A percentile compares a stretch with the other conserved stretches of the same genome.
phyloP scores from a whole-genome alignment of 2,113 vertebrate species.

The Tilapia sparmanii region DNA sequence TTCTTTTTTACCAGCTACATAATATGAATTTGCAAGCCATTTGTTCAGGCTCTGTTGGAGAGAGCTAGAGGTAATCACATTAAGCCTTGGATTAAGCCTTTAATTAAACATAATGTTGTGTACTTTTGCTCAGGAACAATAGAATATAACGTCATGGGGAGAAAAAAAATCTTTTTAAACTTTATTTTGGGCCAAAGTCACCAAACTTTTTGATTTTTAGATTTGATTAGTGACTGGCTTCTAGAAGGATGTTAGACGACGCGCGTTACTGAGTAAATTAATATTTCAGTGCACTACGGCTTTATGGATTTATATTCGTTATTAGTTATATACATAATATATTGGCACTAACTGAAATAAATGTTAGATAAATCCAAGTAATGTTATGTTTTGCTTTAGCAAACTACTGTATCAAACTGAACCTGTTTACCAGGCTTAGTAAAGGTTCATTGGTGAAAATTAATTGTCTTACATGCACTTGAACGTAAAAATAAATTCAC shows the following conservation, averaged over 20 bases:
- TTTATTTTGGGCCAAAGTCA: too few species aligned
- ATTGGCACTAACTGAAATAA: neutral
- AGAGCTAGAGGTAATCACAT: neutral
- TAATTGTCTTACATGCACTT: fast-evolving
- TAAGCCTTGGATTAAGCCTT: neutral
- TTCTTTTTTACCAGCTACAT: neutral
- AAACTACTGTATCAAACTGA: neutral
- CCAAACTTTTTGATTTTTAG: too few species aligned
- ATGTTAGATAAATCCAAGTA: neutral
- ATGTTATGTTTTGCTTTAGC: neutral
- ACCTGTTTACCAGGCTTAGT: neutral
- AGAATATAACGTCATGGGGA: neutral
- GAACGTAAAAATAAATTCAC: neutral
- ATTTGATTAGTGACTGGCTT: neutral
- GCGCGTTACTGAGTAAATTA: neutral
- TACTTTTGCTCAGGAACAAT: neutral
- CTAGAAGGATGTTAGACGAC: neutral
- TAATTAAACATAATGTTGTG: neutral
- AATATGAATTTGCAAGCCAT: neutral
- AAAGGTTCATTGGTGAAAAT: fast-evolving
- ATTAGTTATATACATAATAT: neutral
- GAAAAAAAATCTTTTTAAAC: too few species aligned
- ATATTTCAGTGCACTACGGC: neutral
- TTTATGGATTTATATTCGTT: neutral
- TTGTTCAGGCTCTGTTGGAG: neutral